phyloP scores from a whole-genome alignment of 2,797 vertebrate species.

The Leucoraja ocellata region DNA sequence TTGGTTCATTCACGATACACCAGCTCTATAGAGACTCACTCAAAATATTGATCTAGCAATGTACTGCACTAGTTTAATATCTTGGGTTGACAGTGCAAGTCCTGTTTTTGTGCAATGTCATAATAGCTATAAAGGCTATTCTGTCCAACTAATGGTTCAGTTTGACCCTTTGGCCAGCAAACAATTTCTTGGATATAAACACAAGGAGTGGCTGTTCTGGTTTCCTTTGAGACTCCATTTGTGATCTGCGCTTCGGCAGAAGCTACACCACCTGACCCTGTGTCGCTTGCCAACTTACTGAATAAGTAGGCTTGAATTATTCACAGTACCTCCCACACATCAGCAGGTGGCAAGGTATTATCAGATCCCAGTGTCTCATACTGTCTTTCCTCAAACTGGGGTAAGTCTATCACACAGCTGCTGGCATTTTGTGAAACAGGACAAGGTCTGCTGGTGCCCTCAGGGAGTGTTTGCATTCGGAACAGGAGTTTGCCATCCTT shows the following conservation, averaged over 20 bases:
- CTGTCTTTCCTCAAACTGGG: slow-evolving; percentile 3
- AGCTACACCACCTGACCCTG: slow-evolving; percentile 15
- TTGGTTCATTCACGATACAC: background rate
- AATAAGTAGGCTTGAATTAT: slow-evolving; percentile 17
- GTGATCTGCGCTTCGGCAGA: background rate
- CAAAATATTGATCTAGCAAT: background rate
- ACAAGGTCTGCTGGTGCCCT: slow-evolving; percentile 23
- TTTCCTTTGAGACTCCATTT: slow-evolving; percentile 7
- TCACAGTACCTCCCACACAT: slow-evolving; percentile 7
- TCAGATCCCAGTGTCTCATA: slow-evolving; percentile 2
- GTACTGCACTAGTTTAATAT: background rate
- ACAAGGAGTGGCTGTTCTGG: background rate
- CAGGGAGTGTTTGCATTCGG: slow-evolving; percentile 22
- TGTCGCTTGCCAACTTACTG: background rate
- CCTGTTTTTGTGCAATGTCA: background rate
- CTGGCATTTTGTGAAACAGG: slow-evolving; percentile 23
- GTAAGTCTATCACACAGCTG: slow-evolving; percentile 30
- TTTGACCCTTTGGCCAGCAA: background rate
- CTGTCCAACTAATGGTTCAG: background rate
- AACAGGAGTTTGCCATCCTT: slow-evolving; percentile 5
- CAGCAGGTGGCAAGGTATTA: slow-evolving; percentile 28
- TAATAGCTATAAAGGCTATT: background rate
- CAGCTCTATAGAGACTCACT: background rate
- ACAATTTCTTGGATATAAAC: background rate
- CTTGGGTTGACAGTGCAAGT: background rate